Evolutionary conservation across 2,113 vertebrate species (phyloP).

Genomic region (human (Homo sapiens)): DNA sequence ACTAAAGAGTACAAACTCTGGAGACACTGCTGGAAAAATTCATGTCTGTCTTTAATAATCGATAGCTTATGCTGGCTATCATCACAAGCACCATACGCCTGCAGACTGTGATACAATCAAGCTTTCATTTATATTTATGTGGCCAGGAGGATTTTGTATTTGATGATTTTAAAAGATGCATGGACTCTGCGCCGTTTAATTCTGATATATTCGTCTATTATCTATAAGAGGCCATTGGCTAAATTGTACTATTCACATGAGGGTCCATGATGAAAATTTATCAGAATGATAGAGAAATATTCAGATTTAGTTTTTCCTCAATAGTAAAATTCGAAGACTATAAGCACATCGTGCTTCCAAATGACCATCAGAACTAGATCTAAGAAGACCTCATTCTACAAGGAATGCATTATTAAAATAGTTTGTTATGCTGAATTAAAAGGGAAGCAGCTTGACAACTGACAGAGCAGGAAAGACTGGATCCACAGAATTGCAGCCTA

Average conservation of each 20-base stretch:
- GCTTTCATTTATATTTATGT: slow-evolving; percentile 84
- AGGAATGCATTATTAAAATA: slow-evolving; percentile 74
- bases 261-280: slow-evolving; percentile 76
- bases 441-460: slow-evolving; percentile 46
- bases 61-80: slow-evolving; percentile 76
- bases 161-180: slow-evolving; percentile 82
- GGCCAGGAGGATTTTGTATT: slow-evolving; percentile 78
- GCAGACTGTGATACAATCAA: slow-evolving; percentile 78
- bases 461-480: background rate
- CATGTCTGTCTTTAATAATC: slow-evolving; percentile 79
- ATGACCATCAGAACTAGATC: slow-evolving; percentile 62
- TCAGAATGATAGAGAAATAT: slow-evolving; percentile 77
- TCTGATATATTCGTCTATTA: slow-evolving; percentile 83
- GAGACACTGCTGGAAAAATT: slow-evolving; percentile 66
- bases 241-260: slow-evolving; percentile 73
- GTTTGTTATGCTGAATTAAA: slow-evolving; percentile 64
- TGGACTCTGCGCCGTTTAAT: slow-evolving; percentile 78
- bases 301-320: slow-evolving; percentile 73
- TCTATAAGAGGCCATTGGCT: slow-evolving; percentile 80
- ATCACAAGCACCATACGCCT: slow-evolving; percentile 45
- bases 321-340: slow-evolving; percentile 48
- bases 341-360: slow-evolving; percentile 49
- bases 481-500: background rate
- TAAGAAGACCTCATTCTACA: slow-evolving; percentile 56
- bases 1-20: slow-evolving; percentile 43